These are phyloP conservation scores for Melanotaenia duboulayi DNA, from an alignment of 2,113 vertebrate species.

Conservation along the genomic window DNA sequence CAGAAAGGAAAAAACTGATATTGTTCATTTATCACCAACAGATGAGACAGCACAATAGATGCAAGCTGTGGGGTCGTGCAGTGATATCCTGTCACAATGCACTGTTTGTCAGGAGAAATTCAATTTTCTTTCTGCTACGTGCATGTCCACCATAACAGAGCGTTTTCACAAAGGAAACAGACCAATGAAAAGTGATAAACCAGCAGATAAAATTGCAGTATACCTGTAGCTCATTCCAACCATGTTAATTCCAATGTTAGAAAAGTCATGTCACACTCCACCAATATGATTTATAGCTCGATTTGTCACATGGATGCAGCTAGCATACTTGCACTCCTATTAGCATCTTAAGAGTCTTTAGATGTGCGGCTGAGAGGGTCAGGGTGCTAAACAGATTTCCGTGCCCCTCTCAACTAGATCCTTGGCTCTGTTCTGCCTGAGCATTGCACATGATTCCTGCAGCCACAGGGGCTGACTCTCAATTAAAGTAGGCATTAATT, in stretches of 20 bases:
- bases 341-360: slow-evolving; percentile 73
- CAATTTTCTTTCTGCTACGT: slow-evolving; percentile 62
- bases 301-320: slow-evolving; percentile 67
- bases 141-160: slow-evolving; percentile 49
- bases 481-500: slow-evolving; percentile 81
- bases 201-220: slow-evolving; percentile 58
- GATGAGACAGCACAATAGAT: slow-evolving; percentile 63
- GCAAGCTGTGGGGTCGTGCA: slow-evolving; percentile 48
- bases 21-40: slow-evolving; percentile 66
- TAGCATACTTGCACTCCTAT: slow-evolving; percentile 65
- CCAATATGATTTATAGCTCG: slow-evolving; percentile 65
- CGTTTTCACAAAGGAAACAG: slow-evolving; percentile 55
- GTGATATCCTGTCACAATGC: slow-evolving; percentile 66
- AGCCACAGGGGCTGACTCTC: slow-evolving; percentile 74
- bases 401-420: slow-evolving; percentile 63
- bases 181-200: slow-evolving; percentile 58
- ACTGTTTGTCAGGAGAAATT: slow-evolving; percentile 61
- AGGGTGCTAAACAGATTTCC: slow-evolving; percentile 76
- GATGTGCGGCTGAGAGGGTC: slow-evolving; percentile 68
- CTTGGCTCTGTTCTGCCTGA: slow-evolving; percentile 60
- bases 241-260: slow-evolving; percentile 52
- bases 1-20: slow-evolving; percentile 52
- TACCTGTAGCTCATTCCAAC: slow-evolving; percentile 36
- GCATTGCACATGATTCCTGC: slow-evolving; percentile 47
- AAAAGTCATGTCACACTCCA: slow-evolving; percentile 58